Base-by-base conservation (phyloP, 2,113 vertebrate genomes). In the Jaculus jaculus region DNA sequence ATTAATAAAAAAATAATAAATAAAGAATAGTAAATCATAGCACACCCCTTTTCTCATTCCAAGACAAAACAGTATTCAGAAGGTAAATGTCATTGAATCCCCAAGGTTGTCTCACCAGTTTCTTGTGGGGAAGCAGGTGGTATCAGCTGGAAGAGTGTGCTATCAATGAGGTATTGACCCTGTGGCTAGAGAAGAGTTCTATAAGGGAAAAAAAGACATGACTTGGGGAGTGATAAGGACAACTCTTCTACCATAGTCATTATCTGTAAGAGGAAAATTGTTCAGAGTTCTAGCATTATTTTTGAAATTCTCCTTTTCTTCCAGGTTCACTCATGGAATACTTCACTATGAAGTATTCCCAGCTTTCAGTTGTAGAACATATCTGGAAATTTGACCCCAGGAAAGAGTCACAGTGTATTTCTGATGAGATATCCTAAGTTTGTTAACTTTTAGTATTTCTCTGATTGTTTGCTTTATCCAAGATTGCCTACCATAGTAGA, bases 21-120 rank as follows among this genome's bases (percentile, higher is more conserved):
- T n/a, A n/a, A n/a, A n/a, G n/a, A 94, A 94, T 16, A 54, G 39
- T 93, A 81, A 84, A 87, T 92, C 86, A 71, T 0, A 10, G 1
- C 17, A 68, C 15, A 15, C 42, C 81, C 7, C 32, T 5, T 42
- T 51, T 85, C 63, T 39, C 73, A 54, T 94, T 89, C 39, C 11
- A 8, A 94, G 73, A 82, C 68, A 78, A 93, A 78, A 66, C 39
- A 75, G 71, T 71, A 51, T 69, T 51, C 47, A 32, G 54, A 94
- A 92, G 77, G 87, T 89, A 60, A 81, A 82, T 85, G 61, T 26
- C 32, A 63, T 78, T 28, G 87, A 91, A 82, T 34, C 1, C 12
- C 3, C 10, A 78, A 91, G 26, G 34, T 87, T 24, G 1, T 39
- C 21, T 85, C 84, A 26, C 7, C 8, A 32, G 20, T 68, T 16